Evolutionary conservation across 2,113 vertebrate species (phyloP).

Genomic region (Petroica traversi): DNA sequence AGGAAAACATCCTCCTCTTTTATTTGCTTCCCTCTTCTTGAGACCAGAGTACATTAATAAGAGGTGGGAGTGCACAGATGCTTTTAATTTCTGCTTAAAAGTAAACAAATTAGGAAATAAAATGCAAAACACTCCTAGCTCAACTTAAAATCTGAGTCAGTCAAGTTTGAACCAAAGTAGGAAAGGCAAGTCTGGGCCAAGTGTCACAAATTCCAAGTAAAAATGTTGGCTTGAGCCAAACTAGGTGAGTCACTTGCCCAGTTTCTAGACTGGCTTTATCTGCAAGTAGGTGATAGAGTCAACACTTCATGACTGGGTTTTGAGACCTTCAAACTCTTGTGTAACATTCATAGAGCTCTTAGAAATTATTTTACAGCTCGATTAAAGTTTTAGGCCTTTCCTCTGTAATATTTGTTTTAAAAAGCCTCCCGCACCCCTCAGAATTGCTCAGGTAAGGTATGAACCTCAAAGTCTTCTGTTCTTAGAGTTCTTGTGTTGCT

Average conservation of each 20-base stretch:
- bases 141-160: background rate
- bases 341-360: background rate
- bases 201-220: background rate
- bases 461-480: background rate
- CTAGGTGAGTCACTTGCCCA: background rate
- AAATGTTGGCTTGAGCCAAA: background rate
- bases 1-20: background rate
- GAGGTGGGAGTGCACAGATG: background rate
- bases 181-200: background rate
- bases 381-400: background rate
- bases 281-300: background rate
- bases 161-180: background rate
- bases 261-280: background rate
- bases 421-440: background rate
- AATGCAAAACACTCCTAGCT: background rate
- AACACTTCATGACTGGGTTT: background rate
- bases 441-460: background rate
- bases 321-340: background rate
- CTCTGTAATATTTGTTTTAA: background rate
- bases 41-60: background rate
- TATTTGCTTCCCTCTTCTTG: background rate
- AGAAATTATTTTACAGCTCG: background rate
- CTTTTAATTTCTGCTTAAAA: slow-evolving; percentile 25
- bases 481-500: background rate
- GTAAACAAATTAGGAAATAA: background rate